Evolutionary conservation across 2,113 vertebrate species (phyloP).

Genomic region (Gymnocephalus cernua): DNA sequence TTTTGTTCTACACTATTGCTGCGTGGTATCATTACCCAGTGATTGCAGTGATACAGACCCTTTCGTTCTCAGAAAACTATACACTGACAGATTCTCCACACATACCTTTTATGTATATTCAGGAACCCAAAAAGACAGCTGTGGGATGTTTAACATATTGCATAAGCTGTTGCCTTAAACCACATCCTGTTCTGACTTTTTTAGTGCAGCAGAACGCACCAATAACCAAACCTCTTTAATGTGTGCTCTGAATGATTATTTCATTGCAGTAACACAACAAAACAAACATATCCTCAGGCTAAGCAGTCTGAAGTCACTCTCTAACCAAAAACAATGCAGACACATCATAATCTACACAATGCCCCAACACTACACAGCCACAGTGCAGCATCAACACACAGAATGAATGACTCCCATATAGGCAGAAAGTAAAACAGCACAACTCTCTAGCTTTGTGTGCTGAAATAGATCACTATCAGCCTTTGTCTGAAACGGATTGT

Average conservation of each 20-base stretch:
- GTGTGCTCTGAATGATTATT: slow-evolving; percentile 24
- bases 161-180: slow-evolving; percentile 34
- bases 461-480: slow-evolving; percentile 6
- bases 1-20: neutral
- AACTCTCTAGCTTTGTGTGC: slow-evolving; percentile 2
- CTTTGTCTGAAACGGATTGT: slow-evolving; percentile 26
- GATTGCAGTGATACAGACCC: neutral
- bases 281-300: slow-evolving; percentile 13
- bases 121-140: slow-evolving; percentile 52
- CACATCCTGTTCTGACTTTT: slow-evolving; percentile 72
- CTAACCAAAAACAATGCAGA: neutral
- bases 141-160: slow-evolving; percentile 1
- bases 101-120: neutral
- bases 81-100: neutral
- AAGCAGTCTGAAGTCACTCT: neutral
- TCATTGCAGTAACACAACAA: slow-evolving; percentile 20
- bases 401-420: slow-evolving; percentile 7
- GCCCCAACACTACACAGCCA: neutral
- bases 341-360: neutral
- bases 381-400: neutral
- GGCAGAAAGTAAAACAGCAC: slow-evolving; percentile 16
- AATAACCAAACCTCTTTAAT: slow-evolving; percentile 16
- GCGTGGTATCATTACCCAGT: neutral
- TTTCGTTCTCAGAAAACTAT: neutral
- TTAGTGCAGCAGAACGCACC: slow-evolving; percentile 29